Evolutionary conservation across 2,888 invertebrate species (phyloP).

Genomic region (Brenthis hecate): DNA sequence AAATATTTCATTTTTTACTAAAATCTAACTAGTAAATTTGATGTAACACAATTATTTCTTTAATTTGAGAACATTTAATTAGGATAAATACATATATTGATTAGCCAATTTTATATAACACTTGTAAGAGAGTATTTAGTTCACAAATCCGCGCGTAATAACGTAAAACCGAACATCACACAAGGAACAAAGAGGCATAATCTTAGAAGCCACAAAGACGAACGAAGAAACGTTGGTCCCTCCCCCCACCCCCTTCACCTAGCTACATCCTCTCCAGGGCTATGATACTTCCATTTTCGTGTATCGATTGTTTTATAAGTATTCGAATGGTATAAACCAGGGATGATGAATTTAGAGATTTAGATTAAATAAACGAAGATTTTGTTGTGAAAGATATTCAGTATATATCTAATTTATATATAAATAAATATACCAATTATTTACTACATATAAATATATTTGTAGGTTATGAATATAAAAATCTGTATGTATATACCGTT

Average conservation of each 20-base stretch:
- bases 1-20: too few relatives aligned
- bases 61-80: not conserved
- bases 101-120: constrained; percentile 11
- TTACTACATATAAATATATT: too few relatives aligned
- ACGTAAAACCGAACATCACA: constrained; percentile 30
- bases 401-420: too few relatives aligned
- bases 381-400: too few relatives aligned
- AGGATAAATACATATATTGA: not conserved
- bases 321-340: not conserved
- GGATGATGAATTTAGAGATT: too few relatives aligned
- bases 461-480: too few relatives aligned
- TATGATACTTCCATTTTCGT: constrained; percentile 7
- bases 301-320: constrained; percentile 7
- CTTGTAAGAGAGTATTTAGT: constrained; percentile 25
- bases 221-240: constrained; percentile 22
- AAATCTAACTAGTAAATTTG: too few relatives aligned
- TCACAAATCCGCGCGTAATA: constrained; percentile 30
- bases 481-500: too few relatives aligned
- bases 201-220: constrained; percentile 41
- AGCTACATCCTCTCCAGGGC: constrained; percentile 21
- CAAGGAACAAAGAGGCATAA: constrained; percentile 43
- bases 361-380: too few relatives aligned
- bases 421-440: too few relatives aligned
- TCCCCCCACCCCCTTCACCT: not conserved
- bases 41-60: too few relatives aligned